These are phyloP conservation scores for Rhabdomys dilectus DNA, from an alignment of 2,113 vertebrate species.

Conservation along the genomic window DNA sequence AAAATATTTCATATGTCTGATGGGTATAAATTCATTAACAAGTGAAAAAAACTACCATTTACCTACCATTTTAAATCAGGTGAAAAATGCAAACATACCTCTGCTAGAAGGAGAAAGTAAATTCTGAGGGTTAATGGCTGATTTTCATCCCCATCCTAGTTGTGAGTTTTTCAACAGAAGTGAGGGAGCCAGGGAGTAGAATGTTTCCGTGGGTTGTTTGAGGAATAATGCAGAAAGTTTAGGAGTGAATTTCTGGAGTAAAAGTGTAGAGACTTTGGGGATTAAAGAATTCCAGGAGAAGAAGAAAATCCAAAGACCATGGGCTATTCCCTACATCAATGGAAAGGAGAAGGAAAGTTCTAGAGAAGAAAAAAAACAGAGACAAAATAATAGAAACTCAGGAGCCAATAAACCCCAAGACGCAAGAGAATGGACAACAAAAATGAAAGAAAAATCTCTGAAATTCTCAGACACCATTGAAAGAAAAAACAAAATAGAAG, in stretches of 20 bases:
- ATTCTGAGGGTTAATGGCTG: neutral
- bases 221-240: neutral
- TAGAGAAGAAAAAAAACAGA: neutral
- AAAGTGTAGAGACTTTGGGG: neutral
- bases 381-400: neutral
- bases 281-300: slow-evolving; percentile 40
- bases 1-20: neutral
- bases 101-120: neutral
- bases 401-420: neutral
- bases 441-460: neutral
- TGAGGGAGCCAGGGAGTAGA: neutral
- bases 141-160: neutral
- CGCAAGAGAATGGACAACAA: neutral
- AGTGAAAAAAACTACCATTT: slow-evolving; percentile 1
- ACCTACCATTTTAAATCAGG: slow-evolving; percentile 2
- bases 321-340: neutral
- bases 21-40: neutral
- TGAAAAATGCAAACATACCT: neutral
- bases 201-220: neutral
- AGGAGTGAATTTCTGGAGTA: neutral
- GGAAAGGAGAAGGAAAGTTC: neutral
- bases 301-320: slow-evolving; percentile 23
- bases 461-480: neutral
- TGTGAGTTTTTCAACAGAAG: neutral
- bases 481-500: neutral